Conservation (phyloP, 1,140 invertebrate genomes). For the Pseudomyrmex concolor region DNA sequence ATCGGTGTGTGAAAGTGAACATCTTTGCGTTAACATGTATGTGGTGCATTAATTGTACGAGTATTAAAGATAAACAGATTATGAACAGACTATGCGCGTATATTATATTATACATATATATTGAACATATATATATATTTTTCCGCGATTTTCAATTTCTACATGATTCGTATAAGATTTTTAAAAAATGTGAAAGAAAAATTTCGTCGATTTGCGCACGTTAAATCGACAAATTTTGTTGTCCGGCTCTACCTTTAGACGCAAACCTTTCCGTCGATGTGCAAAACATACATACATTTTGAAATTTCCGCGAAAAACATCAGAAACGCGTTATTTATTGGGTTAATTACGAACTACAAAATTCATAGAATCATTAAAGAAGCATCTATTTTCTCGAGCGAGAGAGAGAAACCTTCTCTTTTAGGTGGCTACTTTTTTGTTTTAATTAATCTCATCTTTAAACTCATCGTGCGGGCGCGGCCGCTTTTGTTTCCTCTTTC, state of each 20-base stretch:
- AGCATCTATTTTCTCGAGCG: neutral
- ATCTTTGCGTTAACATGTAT: neutral
- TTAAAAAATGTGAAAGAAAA: too few relatives aligned
- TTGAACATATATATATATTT: too few relatives aligned
- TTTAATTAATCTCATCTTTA: conserved; percentile 30
- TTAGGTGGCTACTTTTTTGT: conserved; percentile 17
- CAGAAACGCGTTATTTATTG: neutral
- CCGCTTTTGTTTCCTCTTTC: conserved; percentile 21
- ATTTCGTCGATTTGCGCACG: too few relatives aligned
- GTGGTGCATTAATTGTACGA: neutral
- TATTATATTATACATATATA: too few relatives aligned
- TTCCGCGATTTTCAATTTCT: too few relatives aligned
- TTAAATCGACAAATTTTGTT: too few relatives aligned
- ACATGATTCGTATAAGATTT: too few relatives aligned
- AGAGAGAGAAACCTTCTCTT: neutral
- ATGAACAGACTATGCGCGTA: too few relatives aligned
- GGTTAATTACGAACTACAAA: conserved; percentile 23
- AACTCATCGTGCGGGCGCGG: neutral
- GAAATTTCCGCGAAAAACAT: neutral
- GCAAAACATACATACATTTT: neutral
- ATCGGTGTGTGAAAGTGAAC: neutral
- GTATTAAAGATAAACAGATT: neutral
- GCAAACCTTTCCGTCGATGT: neutral
- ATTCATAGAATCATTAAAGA: neutral
- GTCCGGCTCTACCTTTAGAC: too few relatives aligned